These are phyloP conservation scores for Pachycephala philippinensis DNA, from an alignment of 2,113 vertebrate species.

Conservation along the genomic window DNA sequence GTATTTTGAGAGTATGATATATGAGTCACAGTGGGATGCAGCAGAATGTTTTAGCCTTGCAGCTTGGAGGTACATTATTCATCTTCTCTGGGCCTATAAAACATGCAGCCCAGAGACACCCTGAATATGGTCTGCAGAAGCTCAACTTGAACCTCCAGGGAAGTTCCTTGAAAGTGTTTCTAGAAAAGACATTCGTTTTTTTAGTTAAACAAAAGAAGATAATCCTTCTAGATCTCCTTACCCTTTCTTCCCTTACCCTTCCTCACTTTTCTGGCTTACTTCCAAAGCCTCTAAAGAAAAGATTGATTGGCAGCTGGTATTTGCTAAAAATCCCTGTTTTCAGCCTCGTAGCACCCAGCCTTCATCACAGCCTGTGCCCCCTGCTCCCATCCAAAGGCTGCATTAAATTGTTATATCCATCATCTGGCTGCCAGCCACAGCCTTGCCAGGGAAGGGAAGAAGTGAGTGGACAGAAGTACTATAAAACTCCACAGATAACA, in stretches of 20 bases:
- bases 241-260: not conserved
- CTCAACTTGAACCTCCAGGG: not conserved
- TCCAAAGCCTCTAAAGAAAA: not conserved
- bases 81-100: not conserved
- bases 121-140: not conserved
- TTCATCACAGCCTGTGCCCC: not conserved
- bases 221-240: not conserved
- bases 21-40: slow-evolving; percentile 5
- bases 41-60: slow-evolving; percentile 14
- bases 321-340: not conserved
- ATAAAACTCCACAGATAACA: not conserved
- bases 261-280: not conserved
- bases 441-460: not conserved
- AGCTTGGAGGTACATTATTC: not conserved
- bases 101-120: not conserved
- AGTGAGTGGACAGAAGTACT: not conserved
- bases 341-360: not conserved
- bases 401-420: slow-evolving; percentile 32
- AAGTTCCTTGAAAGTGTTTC: slow-evolving; percentile 4
- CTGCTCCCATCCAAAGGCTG: not conserved
- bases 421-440: not conserved
- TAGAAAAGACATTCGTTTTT: not conserved
- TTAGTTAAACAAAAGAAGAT: not conserved
- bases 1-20: not conserved
- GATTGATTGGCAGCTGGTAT: not conserved